A percentile compares a stretch with the other conserved stretches of the same genome.
Evolutionary conservation across 1,140 invertebrate genomes (phyloP).

Genomic region (Macrobrachium nipponense): DNA sequence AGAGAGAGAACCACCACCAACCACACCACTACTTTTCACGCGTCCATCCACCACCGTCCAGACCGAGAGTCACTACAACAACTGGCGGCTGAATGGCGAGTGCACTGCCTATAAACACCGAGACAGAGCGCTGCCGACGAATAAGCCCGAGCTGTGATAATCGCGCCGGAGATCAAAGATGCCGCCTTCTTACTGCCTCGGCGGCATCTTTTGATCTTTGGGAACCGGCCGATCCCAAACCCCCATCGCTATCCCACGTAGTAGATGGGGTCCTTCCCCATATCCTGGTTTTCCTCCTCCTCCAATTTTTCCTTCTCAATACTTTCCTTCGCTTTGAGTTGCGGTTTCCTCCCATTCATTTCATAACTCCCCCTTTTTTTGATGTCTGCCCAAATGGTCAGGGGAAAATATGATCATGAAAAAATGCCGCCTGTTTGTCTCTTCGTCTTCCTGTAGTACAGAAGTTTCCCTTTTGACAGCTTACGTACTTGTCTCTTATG

Average conservation of each 20-base stretch:
- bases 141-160: constrained; percentile 50
- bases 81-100: constrained; percentile 17
- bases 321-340: background rate
- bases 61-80: background rate
- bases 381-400: too few relatives aligned
- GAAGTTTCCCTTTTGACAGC: too few relatives aligned
- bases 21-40: background rate
- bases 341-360: background rate
- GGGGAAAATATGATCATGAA: too few relatives aligned
- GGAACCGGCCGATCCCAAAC: constrained; percentile 10
- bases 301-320: background rate
- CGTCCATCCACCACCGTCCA: background rate
- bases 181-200: constrained; percentile 43
- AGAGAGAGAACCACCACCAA: background rate
- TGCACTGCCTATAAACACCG: constrained; percentile 25
- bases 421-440: too few relatives aligned
- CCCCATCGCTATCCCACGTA: background rate
- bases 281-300: background rate
- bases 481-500: background rate
- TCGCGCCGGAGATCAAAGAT: constrained; percentile 51
- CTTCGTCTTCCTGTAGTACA: too few relatives aligned
- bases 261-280: background rate
- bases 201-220: constrained; percentile 46
- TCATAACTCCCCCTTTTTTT: too few relatives aligned
- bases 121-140: constrained; percentile 10